Conservation (phyloP, 37 sponge, comb jelly and placozoan genomes). For the Ephydatia muelleri region DNA sequence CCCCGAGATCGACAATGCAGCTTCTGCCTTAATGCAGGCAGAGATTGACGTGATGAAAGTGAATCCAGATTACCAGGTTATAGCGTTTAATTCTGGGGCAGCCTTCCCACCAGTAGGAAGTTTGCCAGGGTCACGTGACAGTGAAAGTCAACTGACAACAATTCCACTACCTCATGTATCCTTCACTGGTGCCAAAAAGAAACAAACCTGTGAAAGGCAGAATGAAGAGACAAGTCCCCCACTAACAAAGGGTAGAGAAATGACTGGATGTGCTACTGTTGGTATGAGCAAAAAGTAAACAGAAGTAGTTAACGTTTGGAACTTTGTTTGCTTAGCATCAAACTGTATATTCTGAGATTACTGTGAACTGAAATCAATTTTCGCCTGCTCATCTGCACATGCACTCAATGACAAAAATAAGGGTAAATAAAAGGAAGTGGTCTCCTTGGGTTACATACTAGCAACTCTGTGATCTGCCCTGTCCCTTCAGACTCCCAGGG, state of each 20-base stretch:
- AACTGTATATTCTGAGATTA: not conserved
- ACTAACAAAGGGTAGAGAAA: not conserved
- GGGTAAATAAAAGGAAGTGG: too few relatives aligned
- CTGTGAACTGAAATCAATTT: too few relatives aligned
- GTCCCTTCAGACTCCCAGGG: too few relatives aligned
- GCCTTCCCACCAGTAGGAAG: not conserved
- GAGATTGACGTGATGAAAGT: not conserved
- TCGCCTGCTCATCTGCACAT: not conserved
- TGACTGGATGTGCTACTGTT: too few relatives aligned
- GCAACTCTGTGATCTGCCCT: too few relatives aligned
- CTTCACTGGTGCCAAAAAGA: not conserved
- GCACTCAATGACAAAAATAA: too few relatives aligned
- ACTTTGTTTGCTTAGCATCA: not conserved
- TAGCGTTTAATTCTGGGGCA: not conserved
- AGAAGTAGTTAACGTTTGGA: not conserved
- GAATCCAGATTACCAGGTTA: not conserved
- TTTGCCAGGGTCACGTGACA: not conserved
- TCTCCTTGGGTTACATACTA: too few relatives aligned
- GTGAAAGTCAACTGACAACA: not conserved
- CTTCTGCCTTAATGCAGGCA: not conserved
- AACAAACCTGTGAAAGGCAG: not conserved
- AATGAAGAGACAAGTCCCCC: not conserved
- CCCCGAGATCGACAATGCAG: not conserved
- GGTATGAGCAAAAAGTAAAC: not conserved
- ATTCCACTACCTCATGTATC: not conserved